A percentile compares a stretch with the other conserved stretches of the same genome.
phyloP scores from a whole-genome alignment of 2,113 vertebrate species.

The Petrocephalus zakoni region DNA sequence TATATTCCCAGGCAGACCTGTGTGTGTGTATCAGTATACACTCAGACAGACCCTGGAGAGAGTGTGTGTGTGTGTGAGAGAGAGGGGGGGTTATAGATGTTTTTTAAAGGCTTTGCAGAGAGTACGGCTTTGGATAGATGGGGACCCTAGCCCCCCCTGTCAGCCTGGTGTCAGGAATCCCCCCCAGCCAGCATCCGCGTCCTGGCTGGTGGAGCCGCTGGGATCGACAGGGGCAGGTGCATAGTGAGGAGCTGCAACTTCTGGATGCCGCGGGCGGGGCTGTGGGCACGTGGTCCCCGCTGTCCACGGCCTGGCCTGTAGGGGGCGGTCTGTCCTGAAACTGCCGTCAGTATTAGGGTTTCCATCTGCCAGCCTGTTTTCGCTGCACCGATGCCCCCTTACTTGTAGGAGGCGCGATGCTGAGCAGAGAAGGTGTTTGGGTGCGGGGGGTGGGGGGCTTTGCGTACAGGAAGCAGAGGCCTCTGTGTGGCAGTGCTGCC shows the following conservation, averaged over 20 bases:
- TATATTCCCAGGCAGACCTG: no score
- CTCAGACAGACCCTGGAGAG: no score
- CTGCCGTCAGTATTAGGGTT: not conserved
- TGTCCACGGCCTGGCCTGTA: not conserved
- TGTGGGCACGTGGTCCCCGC: not conserved
- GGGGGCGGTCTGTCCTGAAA: not conserved
- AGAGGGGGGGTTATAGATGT: not conserved
- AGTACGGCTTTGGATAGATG: not conserved
- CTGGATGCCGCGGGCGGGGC: not conserved
- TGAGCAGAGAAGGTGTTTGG: not conserved
- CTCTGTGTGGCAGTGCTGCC: no score
- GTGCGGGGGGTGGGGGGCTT: not conserved
- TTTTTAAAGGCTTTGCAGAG: not conserved
- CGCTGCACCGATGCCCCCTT: not conserved
- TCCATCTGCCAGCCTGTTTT: not conserved
- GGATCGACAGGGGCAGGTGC: not conserved
- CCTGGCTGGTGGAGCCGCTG: not conserved
- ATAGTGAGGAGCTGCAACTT: not conserved
- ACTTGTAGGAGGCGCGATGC: not conserved
- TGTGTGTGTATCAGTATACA: no score
- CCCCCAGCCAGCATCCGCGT: not conserved
- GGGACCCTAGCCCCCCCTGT: not conserved
- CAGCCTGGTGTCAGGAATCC: not conserved
- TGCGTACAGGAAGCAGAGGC: not conserved
- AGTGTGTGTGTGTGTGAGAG: no score